Evolutionary conservation across 2,113 vertebrate species (phyloP).

Genomic region (Chaetorhynchus papuensis): DNA sequence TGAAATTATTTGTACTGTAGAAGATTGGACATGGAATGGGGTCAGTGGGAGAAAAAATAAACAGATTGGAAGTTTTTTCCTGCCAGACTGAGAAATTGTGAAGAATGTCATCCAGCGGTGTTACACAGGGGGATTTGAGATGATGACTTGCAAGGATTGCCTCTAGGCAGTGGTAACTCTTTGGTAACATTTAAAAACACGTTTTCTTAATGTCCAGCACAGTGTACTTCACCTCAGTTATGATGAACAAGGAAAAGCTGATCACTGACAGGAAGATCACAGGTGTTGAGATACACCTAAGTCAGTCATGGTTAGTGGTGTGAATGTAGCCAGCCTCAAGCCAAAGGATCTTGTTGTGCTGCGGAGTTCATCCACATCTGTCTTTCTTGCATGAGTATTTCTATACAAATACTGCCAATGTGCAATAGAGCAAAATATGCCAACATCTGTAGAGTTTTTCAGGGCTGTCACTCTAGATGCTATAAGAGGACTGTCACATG

Average conservation of each 20-base stretch:
- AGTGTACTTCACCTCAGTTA: neutral
- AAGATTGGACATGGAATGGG: accelerated
- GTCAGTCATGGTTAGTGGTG: neutral
- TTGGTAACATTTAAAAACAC: neutral
- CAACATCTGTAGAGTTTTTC: neutral
- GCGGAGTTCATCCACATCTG: neutral
- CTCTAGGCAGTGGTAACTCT: neutral
- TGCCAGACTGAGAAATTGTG: no score
- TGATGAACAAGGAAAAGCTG: neutral
- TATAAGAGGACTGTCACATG: neutral
- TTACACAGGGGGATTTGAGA: no score
- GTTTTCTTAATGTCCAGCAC: neutral
- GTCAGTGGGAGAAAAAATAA: neutral
- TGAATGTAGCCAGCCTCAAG: neutral
- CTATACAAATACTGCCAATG: neutral
- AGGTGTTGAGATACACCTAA: neutral
- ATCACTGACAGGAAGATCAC: neutral
- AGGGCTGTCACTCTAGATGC: neutral
- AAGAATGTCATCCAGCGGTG: accelerated
- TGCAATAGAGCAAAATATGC: neutral
- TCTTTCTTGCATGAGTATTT: neutral
- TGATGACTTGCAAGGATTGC: neutral
- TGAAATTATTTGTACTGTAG: neutral
- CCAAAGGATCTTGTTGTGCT: neutral
- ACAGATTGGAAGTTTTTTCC: neutral